Conservation (phyloP, 37 sponge, comb jelly and placozoan species). For the Hexactinellida sp. region DNA sequence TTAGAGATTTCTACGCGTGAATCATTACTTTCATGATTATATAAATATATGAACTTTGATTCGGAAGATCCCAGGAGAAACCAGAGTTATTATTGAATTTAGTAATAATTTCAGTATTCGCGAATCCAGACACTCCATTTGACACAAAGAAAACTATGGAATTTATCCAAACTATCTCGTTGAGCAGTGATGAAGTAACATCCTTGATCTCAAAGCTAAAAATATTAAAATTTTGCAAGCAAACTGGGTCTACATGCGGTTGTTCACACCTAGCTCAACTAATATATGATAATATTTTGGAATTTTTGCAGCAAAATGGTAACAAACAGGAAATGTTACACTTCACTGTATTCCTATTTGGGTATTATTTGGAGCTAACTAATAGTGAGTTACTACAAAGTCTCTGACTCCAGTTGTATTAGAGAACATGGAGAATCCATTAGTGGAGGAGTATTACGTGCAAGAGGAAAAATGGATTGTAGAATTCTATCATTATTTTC, state of each 20-base stretch:
- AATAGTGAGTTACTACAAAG: background rate
- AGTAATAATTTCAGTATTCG: too few species aligned
- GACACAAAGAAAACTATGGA: background rate
- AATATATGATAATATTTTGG: background rate
- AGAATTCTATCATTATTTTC: background rate
- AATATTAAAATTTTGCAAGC: background rate
- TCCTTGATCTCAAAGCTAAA: background rate
- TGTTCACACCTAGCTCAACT: background rate
- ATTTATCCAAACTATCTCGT: background rate
- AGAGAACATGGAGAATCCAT: background rate
- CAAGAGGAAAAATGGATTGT: background rate
- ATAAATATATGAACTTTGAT: too few species aligned
- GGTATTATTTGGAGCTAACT: background rate
- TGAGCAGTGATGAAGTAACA: background rate
- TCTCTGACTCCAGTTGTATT: background rate
- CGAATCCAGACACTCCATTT: background rate
- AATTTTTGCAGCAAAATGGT: background rate
- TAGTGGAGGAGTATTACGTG: background rate
- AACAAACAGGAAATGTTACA: background rate
- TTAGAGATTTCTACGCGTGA: too few species aligned
- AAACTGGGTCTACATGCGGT: background rate
- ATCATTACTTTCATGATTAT: too few species aligned
- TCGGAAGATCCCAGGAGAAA: too few species aligned
- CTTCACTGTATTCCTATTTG: background rate
- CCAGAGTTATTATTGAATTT: too few species aligned